Percentiles rank a stretch among this genome's conserved stretches.
Conservation (phyloP, 2,888 invertebrate genomes). For the Patella ulyssiponensis region DNA sequence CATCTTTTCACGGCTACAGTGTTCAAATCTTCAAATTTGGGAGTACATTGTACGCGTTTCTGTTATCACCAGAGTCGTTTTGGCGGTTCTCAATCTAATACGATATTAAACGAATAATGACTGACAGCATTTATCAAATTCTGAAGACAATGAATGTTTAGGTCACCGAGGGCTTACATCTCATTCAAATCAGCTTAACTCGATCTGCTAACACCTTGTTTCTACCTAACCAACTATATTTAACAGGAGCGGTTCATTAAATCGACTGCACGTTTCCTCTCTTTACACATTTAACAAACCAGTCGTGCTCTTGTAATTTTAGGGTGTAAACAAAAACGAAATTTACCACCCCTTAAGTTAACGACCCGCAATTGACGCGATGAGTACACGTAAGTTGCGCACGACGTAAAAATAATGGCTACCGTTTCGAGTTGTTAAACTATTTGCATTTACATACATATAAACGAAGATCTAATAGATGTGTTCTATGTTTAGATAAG, state of each 20-base stretch:
- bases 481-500: too few relatives aligned
- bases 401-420: too few relatives aligned
- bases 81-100: too few relatives aligned
- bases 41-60: too few relatives aligned
- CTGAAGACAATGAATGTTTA: neutral
- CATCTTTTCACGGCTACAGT: too few relatives aligned
- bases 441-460: too few relatives aligned
- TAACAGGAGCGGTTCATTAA: slow-evolving; percentile 17
- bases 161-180: neutral
- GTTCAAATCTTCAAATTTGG: too few relatives aligned
- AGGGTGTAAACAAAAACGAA: slow-evolving; percentile 24
- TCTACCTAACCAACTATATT: neutral
- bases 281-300: slow-evolving; percentile 24
- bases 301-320: slow-evolving; percentile 26
- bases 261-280: slow-evolving; percentile 15
- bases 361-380: slow-evolving; percentile 6
- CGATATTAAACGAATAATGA: too few relatives aligned
- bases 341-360: slow-evolving; percentile 27
- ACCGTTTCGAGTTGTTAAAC: too few relatives aligned
- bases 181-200: neutral
- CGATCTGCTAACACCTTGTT: neutral
- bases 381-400: neutral
- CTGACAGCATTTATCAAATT: too few relatives aligned
- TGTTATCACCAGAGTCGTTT: too few relatives aligned
- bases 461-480: too few relatives aligned